Evolutionary conservation across 2,113 vertebrate genomes (phyloP), one percentile per base, ranked within the genome.

Genomic region (Plecturocebus donacophilus): DNA sequence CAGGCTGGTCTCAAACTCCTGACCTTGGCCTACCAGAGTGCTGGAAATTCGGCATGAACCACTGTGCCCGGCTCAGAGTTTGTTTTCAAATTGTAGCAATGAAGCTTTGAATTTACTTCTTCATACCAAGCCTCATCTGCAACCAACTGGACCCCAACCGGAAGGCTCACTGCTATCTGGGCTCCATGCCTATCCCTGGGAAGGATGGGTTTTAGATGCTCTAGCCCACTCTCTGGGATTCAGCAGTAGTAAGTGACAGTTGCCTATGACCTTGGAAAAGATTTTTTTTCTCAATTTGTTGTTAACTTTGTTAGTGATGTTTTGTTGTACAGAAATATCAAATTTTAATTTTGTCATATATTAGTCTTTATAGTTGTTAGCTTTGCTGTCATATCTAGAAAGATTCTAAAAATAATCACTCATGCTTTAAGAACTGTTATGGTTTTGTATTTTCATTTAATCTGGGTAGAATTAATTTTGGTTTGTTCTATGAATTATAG

Each of bases 391-490:
- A 66, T 82, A 42, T 77, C 52, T 94, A 86, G 73, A 94, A 93
- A 93, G 61, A 47, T 71, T 93, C 83, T 86, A 66, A 88, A 96
- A 93, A 70, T 73, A 93, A 75, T 61, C 77, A 83, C 13, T 2
- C 0, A 25, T 66, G 30, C 25, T 89, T 88, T 89, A 91, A 35
- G 38, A 82, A 54, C 10, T 75, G 5, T 82, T 84, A 61, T 42
- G n/a, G 42, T 85, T 93, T 93, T 91, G 1, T 96, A 56, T 96
- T 93, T 96, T 42, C 82, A 91, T 93, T 96, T 94, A 97, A 96
- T 96, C 68, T 86, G 38, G 35, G 12, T 64, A n/a, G 85, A 93
- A 76, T 95, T 96, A 97, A 88, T 84, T 94, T 97, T 91, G 61
- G 20, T 76, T 10, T 90, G 61, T 71, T 76, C 38, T 66, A 2